phyloP scores from a whole-genome alignment of 2,113 vertebrate genomes.

The Todiramphus chloris region DNA sequence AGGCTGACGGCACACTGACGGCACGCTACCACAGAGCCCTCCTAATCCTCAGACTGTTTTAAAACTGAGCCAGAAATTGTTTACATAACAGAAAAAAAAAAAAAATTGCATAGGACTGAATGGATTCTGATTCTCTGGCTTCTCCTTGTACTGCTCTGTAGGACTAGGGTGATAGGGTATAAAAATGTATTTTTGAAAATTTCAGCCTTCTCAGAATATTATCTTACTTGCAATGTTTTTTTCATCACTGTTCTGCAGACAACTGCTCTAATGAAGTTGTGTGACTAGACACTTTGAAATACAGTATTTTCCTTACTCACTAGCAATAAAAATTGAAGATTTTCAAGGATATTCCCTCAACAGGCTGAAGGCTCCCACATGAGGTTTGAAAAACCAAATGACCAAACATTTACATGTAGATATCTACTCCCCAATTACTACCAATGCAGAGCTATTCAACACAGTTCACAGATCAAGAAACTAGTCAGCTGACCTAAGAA shows the following conservation, averaged over 20 bases:
- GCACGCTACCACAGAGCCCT: not conserved
- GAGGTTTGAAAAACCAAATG: not conserved
- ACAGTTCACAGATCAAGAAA: not conserved
- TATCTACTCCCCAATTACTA: not conserved
- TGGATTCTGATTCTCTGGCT: not conserved
- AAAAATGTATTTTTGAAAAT: not conserved
- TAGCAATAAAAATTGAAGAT: not conserved
- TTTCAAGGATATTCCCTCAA: not conserved
- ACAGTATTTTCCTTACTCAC: not conserved
- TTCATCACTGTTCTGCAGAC: not conserved
- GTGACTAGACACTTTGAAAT: not conserved
- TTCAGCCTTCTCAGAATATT: not conserved
- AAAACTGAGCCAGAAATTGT: not conserved
- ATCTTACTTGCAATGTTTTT: not conserved
- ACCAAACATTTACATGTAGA: not conserved
- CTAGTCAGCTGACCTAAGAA: not conserved
- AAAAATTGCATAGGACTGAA: not conserved
- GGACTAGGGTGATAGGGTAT: too few relatives aligned
- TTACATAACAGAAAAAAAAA: not conserved
- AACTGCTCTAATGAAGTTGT: not conserved
- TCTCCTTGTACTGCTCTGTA: not conserved
- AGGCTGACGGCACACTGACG: not conserved
- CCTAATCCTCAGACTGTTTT: not conserved
- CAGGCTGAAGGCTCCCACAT: not conserved
- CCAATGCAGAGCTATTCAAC: not conserved